phyloP scores from a whole-genome alignment of 2,888 invertebrate genomes.

The Cheilosia variabilis region DNA sequence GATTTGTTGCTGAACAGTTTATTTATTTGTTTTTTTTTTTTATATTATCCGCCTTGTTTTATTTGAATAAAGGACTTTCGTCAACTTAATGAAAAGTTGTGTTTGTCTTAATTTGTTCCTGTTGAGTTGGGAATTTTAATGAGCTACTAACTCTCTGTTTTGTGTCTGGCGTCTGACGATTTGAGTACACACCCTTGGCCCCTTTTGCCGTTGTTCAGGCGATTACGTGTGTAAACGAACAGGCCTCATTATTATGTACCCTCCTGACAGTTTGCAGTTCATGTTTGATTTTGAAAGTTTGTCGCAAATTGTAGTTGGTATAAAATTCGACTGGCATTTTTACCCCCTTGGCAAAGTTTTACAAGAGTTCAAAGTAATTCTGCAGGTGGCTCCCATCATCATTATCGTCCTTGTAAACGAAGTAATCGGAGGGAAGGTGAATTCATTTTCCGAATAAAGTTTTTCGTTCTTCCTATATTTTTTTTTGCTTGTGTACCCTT shows the following conservation, averaged over 20 bases:
- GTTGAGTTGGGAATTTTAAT: conserved; percentile 58
- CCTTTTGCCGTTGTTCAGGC: neutral
- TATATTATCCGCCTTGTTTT: neutral
- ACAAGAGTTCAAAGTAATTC: conserved; percentile 27
- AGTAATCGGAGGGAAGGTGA: neutral
- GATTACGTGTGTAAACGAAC: conserved; percentile 46
- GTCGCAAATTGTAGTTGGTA: conserved; percentile 30
- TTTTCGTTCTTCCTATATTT: neutral
- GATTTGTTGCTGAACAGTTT: conserved; percentile 63
- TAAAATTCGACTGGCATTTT: neutral
- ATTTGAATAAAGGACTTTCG: conserved; percentile 11
- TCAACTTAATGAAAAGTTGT: conserved; percentile 17
- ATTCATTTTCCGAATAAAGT: conserved; percentile 23
- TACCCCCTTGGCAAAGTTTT: neutral
- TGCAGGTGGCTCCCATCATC: conserved; percentile 45
- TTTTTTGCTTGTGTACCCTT: neutral
- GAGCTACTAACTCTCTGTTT: conserved; percentile 27
- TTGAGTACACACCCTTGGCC: neutral
- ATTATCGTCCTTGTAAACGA: conserved; percentile 29
- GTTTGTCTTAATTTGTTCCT: conserved; percentile 34
- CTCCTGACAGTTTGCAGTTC: neutral
- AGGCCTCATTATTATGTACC: conserved; percentile 12
- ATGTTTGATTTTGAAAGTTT: conserved; percentile 58
- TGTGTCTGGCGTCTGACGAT: conserved; percentile 11
- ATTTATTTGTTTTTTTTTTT: conserved; percentile 7